These are phyloP conservation scores for Sarcophilus harrisii DNA, from an alignment of 2,797 vertebrate species.

Conservation along the genomic window DNA sequence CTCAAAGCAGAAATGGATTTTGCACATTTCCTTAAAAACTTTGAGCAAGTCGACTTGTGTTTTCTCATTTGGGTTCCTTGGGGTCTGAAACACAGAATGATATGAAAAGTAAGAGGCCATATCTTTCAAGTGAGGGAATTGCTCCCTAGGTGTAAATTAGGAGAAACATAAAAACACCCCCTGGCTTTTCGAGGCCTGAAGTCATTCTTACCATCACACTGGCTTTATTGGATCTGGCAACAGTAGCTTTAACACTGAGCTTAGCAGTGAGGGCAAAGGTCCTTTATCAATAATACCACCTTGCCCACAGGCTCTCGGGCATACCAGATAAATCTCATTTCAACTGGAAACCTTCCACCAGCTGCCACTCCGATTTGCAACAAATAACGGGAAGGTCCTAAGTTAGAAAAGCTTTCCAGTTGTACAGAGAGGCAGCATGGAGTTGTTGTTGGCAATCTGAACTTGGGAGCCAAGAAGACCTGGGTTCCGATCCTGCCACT, in stretches of 20 bases:
- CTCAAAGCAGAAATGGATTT: not conserved
- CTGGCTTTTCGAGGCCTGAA: not conserved
- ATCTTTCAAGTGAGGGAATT: not conserved
- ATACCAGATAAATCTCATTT: not conserved
- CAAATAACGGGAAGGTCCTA: not conserved
- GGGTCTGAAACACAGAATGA: not conserved
- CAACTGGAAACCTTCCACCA: slow-evolving; percentile 31
- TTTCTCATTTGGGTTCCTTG: not conserved
- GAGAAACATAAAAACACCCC: not conserved
- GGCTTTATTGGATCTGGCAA: not conserved
- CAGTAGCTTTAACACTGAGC: not conserved
- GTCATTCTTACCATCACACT: not conserved
- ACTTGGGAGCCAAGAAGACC: not conserved
- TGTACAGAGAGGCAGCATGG: not conserved
- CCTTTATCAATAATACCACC: fast-evolving
- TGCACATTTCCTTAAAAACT: not conserved
- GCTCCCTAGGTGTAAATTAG: not conserved
- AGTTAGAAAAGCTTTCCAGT: not conserved
- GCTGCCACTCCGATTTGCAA: slow-evolving; percentile 33
- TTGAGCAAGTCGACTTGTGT: not conserved
- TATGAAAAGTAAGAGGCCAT: not conserved
- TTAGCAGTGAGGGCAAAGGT: fast-evolving
- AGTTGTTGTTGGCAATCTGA: not conserved
- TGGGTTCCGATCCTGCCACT: not conserved
- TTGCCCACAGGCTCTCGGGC: not conserved